Evolutionary conservation across 2,888 invertebrate species (phyloP), one percentile per base, ranked within the genome.

Genomic region (Nomada flava): DNA sequence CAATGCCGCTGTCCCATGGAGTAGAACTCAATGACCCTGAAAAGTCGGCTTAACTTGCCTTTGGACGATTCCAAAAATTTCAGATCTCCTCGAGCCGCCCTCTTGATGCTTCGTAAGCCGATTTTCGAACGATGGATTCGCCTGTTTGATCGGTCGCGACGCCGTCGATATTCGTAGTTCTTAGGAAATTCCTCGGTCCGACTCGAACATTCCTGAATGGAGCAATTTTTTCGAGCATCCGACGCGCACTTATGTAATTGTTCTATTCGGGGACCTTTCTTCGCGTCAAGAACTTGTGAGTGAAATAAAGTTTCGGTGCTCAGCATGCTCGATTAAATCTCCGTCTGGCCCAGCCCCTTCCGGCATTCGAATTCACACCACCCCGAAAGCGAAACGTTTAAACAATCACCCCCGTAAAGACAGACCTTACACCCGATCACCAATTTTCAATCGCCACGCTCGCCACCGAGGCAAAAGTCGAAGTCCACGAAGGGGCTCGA

Each of bases 1-100:
- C 87, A 86, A 86, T 86, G 82, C 76, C 75, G 80, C 82, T 79
- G 79, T 75, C 52, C 59, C 74, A 65, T 74, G 76, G 82, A 87
- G 82, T 82, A 76, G 81, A 82, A 86, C 77, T 77, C 81, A 79
- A 82, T 82, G 84, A 72, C 80, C 81, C 76, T 83, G 87, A 82
- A 78, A 72, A 62, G 68, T 65, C 72, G 67, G 60, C 79, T 76
- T 50, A 60, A 65, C 79, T 63, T 53, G 18, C 18, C 13, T 23
- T 13, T 23, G 55, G 29, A n/a, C 15, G 50, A 18, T 50, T 60
- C 60, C 44, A 59, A 77, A 69, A 62, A 67, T 74, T 29, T n/a
- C 29, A 26, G 23, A 42, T 26, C 23, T 36, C 47, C 50, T 50
- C 53, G 29, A 15, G 23, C 26, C 7, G 10, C n/a, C 18, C 20